Conservation (phyloP, 2,113 vertebrate genomes). For the Cephalopterus ornatus region DNA sequence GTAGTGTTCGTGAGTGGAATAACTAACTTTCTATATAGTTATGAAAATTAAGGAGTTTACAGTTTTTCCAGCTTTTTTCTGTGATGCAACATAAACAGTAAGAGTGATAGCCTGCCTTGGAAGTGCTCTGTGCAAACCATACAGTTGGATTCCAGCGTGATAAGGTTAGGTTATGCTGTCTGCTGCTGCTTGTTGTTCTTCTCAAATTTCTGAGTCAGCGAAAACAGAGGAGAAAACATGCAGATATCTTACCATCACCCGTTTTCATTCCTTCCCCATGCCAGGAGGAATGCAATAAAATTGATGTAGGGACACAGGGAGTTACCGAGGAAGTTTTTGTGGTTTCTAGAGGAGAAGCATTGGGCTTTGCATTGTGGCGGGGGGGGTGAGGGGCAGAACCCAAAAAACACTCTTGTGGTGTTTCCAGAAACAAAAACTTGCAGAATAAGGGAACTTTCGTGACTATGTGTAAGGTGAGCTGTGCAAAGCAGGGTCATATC, state of each 20-base stretch:
- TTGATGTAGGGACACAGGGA: not conserved
- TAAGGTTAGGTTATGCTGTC: conserved; percentile 18
- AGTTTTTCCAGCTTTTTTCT: conserved; percentile 65
- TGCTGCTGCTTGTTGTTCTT: conserved; percentile 2
- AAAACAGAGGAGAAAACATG: not conserved
- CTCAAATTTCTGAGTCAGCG: conserved; percentile 67
- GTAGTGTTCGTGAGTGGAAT: not conserved
- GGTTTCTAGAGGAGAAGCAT: not conserved
- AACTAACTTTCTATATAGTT: conserved; percentile 39
- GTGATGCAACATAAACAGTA: conserved; percentile 49
- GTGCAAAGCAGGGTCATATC: not conserved
- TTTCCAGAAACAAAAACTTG: not conserved
- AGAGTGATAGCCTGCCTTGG: not conserved
- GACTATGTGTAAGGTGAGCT: not conserved
- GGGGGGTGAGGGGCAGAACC: too few species aligned
- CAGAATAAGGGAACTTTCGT: not conserved
- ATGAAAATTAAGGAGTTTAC: conserved; percentile 32
- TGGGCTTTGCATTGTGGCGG: not conserved
- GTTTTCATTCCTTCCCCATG: conserved; percentile 6
- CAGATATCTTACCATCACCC: conserved; percentile 22
- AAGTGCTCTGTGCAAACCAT: not conserved
- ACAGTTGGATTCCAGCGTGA: not conserved
- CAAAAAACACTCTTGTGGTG: not conserved
- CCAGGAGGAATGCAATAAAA: conserved; percentile 10
- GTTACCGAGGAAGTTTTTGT: conserved; percentile 14